Base-by-base conservation (phyloP, 2,797 vertebrate genomes). In the Eidolon dupreanum region DNA sequence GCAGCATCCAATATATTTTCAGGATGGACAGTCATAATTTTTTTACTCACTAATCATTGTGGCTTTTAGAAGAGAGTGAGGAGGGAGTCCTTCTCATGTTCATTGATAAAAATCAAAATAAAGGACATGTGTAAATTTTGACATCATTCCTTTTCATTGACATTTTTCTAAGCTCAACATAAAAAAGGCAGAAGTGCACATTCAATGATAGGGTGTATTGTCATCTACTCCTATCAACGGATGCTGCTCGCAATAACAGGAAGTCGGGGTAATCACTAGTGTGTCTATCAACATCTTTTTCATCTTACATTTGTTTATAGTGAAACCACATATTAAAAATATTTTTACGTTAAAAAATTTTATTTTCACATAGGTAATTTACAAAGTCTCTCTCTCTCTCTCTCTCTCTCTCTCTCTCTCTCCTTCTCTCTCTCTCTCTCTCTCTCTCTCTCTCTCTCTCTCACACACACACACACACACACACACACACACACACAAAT, bases 311-410 rank as follows among this genome's bases (percentile, higher is more conserved):
- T 53, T 28, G 41, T 91, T 71, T 95, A 74, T 55, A 12, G 36
- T 38, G 65, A 79, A 79, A 68, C 16, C 36, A 46, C 49, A 73
- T 20, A 88, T 73, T 7, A 63, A 68, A 71, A 83, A n/a, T 59
- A 85, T 19, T 74, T 73, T 46, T 84, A 61, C 57, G 33, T 88
- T 83, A 36, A 33, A 33, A 71, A 49, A 20, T 10, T 33, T 66
- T 75, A n/a, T 24, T 83, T 70, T 53, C 77, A 59, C 49, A 83
- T 74, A 59, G 70, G 43, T 36, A 65, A 93, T 91, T 66, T 91
- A 83, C 26, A 73, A 55, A 85, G 26, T 33, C 33, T 33, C 33
- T 33, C 33, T 33, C 33, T 33, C 33, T 33, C 33, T 33, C 33
- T 33, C 33, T 33, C 33, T 33, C 33, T 33, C 33, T 33, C 33